Base-by-base conservation (phyloP, 1,140 invertebrate species). In the Berghia stephanieae region DNA sequence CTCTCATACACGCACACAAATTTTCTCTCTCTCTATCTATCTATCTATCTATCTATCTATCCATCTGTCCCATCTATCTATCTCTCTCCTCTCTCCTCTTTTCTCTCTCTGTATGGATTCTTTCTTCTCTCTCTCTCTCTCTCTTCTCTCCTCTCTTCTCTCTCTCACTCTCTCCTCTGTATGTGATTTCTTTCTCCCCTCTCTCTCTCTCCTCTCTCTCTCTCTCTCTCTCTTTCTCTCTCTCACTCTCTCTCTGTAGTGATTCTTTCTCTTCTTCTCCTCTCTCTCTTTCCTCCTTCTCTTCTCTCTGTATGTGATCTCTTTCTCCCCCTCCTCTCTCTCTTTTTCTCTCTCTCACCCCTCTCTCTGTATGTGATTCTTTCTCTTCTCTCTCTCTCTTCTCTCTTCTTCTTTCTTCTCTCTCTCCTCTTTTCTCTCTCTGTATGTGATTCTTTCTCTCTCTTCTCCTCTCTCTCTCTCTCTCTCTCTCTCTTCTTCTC, bases 371-470 rank as follows among this genome's bases (percentile, higher is more conserved):
- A 31, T 66, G 4, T 66, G 31, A 36, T 5, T 66, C 60, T 66
- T 5, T 66, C 60, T 66, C 6, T n/a, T 66, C 24, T 66, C 60
- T 66, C 8, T 66, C 60, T 66, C n/a, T n/a, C n/a, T n/a, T n/a
- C n/a, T n/a, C n/a, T n/a, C n/a, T n/a, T n/a, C n/a, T n/a, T n/a
- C n/a, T n/a, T n/a, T n/a, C n/a, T n/a, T n/a, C n/a, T n/a, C n/a
- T n/a, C n/a, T n/a, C n/a, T n/a, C n/a, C n/a, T 38, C 34, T 4
- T 66, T 38, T 66, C 8, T 66, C 60, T 66, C 8, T 66, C 60
- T 66, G 21, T 66, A 10, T 66, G 21, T 66, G 31, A 36, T 38
- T 8, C 60, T 66, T 38, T 66, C 6, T 66, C 6, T 66, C 6
- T 66, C 6, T 13, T 38, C 10, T 38, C 10, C 6, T 16, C 46